phyloP scores from a whole-genome alignment of 2,888 invertebrate species.

The Lithophane semibrunnea region DNA sequence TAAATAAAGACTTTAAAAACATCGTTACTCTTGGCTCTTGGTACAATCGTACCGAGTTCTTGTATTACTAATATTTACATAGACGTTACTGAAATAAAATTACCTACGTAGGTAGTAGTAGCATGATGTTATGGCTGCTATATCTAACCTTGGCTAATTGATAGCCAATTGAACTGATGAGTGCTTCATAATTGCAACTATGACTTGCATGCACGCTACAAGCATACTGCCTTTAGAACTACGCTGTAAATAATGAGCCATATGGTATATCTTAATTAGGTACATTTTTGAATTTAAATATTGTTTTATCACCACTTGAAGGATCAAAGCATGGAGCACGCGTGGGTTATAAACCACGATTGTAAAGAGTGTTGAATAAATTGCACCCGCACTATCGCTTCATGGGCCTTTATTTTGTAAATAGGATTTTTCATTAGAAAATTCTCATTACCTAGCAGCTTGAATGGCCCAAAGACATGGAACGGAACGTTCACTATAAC shows the following conservation, averaged over 20 bases:
- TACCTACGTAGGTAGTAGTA: not conserved
- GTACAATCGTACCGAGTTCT: no score
- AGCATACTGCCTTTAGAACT: no score
- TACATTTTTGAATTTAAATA: no score
- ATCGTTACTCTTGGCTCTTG: not conserved
- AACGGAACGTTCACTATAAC: no score
- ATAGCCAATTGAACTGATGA: constrained; percentile 50
- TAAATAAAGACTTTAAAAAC: not conserved
- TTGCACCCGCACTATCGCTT: not conserved
- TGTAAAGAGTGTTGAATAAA: not conserved
- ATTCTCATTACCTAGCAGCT: not conserved
- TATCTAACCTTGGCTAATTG: constrained; percentile 23
- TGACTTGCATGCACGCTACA: not conserved
- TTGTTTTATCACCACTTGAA: no score
- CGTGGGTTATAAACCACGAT: no score
- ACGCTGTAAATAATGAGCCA: no score
- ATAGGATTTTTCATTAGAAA: not conserved
- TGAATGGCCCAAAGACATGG: not conserved
- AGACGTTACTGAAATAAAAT: not conserved
- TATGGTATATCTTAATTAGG: no score
- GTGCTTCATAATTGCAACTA: constrained; percentile 39
- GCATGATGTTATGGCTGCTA: not conserved
- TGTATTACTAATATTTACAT: not conserved
- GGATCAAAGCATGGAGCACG: no score
- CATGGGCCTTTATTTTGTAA: not conserved